These are phyloP conservation scores for Cnemophilus loriae DNA, from an alignment of 2,113 vertebrate species.

Conservation along the genomic window DNA sequence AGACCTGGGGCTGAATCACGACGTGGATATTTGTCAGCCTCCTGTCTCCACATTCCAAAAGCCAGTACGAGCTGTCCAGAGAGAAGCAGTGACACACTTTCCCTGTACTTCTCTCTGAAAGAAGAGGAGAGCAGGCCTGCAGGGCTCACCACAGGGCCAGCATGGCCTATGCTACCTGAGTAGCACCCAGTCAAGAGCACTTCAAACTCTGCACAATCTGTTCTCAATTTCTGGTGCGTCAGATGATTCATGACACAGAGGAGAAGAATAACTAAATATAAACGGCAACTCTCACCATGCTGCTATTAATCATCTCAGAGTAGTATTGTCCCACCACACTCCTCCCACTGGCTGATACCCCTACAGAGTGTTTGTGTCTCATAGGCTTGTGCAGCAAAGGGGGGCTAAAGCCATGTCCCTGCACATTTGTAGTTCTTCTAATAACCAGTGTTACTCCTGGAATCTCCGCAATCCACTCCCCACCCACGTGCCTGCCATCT, in stretches of 20 bases:
- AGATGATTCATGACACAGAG: slow-evolving; percentile 37
- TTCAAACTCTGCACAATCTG: not conserved
- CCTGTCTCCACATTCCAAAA: not conserved
- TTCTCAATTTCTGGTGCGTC: not conserved
- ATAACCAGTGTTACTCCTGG: not conserved
- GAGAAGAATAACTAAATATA: slow-evolving; percentile 22
- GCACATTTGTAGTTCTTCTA: not conserved
- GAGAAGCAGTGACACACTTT: not conserved
- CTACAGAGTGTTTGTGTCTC: not conserved
- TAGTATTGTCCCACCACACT: not conserved
- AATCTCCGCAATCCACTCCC: slow-evolving; percentile 10
- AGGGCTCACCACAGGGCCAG: not conserved
- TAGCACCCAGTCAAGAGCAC: not conserved
- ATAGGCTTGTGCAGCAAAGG: not conserved
- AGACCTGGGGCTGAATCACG: not conserved
- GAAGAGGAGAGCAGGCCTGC: not conserved
- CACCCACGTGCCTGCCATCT: not conserved
- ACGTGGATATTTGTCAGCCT: not conserved
- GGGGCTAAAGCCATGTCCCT: not conserved
- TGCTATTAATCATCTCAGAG: not conserved
- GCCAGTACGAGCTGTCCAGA: not conserved
- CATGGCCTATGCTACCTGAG: not conserved
- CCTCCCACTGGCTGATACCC: not conserved
- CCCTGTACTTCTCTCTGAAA: not conserved
- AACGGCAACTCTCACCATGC: not conserved